A percentile compares a stretch with the other conserved stretches of the same genome.
These are phyloP conservation scores for Hyperoplus lanceolatus DNA, from an alignment of 2,797 vertebrate genomes.

Conservation along the genomic window DNA sequence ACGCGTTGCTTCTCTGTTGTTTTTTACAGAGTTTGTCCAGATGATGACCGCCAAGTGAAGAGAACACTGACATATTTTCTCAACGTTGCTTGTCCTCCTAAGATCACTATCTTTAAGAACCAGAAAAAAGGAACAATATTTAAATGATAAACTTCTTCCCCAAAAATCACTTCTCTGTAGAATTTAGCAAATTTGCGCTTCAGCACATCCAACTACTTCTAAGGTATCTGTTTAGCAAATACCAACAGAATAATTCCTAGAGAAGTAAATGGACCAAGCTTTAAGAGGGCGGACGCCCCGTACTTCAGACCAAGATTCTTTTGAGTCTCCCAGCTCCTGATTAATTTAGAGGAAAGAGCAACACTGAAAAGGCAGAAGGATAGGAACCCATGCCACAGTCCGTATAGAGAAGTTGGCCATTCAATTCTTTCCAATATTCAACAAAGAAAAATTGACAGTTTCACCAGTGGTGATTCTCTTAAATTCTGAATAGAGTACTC, in stretches of 20 bases:
- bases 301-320: slow-evolving; percentile 79
- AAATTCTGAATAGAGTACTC: slow-evolving; percentile 71
- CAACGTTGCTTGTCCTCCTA: slow-evolving; percentile 86
- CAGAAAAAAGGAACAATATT: slow-evolving; percentile 75
- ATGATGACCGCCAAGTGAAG: slow-evolving; percentile 96
- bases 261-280: slow-evolving; percentile 85
- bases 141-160: slow-evolving; percentile 57
- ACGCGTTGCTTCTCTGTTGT: slow-evolving; percentile 27
- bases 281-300: slow-evolving; percentile 79
- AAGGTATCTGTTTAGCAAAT: slow-evolving; percentile 80
- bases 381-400: slow-evolving; percentile 67
- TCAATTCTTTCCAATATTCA: slow-evolving; percentile 63
- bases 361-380: slow-evolving; percentile 70
- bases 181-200: slow-evolving; percentile 75
- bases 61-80: slow-evolving; percentile 72
- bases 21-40: slow-evolving; percentile 91
- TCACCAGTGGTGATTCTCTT: slow-evolving; percentile 63
- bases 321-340: slow-evolving; percentile 76
- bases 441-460: slow-evolving; percentile 59
- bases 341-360: slow-evolving; percentile 78
- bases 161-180: slow-evolving; percentile 62
- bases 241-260: slow-evolving; percentile 80
- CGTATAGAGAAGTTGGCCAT: slow-evolving; percentile 67
- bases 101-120: slow-evolving; percentile 87
- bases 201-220: slow-evolving; percentile 74